A percentile compares a stretch with the other conserved stretches of the same genome.
Evolutionary conservation across 2,113 vertebrate species (phyloP).

Genomic region (Buteo buteo): DNA sequence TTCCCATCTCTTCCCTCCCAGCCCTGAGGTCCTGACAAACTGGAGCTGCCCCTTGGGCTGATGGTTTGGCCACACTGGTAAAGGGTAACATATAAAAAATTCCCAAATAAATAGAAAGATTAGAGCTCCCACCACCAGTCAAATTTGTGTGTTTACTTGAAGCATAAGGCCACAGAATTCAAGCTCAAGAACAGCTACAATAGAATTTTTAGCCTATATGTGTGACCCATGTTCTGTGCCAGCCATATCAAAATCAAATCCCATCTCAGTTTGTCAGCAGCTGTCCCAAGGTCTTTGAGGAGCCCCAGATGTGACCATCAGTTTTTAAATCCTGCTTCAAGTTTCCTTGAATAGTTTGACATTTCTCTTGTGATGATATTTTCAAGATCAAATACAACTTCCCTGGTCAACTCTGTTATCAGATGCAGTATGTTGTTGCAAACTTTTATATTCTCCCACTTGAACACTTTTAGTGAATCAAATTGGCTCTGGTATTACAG

Average conservation of each 20-base stretch:
- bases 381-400: not conserved
- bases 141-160: not conserved
- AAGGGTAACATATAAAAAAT: not conserved
- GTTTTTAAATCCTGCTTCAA: not conserved
- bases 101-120: not conserved
- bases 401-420: not conserved
- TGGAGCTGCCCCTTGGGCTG: not conserved
- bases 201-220: not conserved
- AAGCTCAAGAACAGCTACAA: not conserved
- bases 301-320: fast-evolving
- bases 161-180: not conserved
- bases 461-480: not conserved
- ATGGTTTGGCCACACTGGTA: not conserved
- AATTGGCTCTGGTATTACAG: not conserved
- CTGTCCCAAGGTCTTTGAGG: not conserved
- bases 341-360: not conserved
- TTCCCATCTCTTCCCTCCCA: not conserved
- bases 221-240: not conserved
- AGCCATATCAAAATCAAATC: not conserved
- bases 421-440: not conserved
- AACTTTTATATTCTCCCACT: not conserved
- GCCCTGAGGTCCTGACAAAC: not conserved
- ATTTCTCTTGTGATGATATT: not conserved
- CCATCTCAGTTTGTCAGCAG: not conserved
- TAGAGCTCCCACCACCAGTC: not conserved